Evolutionary conservation across 2,113 vertebrate genomes (phyloP).

Genomic region (Phylloscopus whistleri): DNA sequence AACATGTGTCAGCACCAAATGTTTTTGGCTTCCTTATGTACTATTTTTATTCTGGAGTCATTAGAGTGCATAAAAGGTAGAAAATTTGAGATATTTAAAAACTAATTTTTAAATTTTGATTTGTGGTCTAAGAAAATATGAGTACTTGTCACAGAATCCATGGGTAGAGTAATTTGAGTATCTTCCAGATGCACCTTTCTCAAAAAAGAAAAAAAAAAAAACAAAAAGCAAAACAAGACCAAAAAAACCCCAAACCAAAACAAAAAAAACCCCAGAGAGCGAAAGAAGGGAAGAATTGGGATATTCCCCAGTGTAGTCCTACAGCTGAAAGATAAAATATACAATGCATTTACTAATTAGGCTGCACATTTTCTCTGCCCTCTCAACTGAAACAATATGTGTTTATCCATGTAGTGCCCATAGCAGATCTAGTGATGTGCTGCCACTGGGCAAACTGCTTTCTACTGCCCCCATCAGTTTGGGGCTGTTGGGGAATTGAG

Average conservation of each 20-base stretch:
- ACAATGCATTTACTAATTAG: background rate
- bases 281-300: background rate
- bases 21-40: background rate
- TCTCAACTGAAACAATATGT: background rate
- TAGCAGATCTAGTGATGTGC: background rate
- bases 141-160: background rate
- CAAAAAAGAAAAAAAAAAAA: background rate
- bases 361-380: background rate
- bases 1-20: background rate
- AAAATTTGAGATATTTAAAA: background rate
- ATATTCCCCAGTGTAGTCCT: background rate
- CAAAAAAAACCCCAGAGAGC: background rate
- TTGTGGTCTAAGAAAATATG: background rate
- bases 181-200: background rate
- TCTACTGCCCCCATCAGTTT: background rate
- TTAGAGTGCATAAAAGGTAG: background rate
- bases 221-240: no score
- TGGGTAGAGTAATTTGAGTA: background rate
- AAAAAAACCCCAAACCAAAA: background rate
- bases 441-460: background rate
- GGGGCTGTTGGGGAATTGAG: background rate
- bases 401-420: background rate
- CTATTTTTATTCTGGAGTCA: background rate
- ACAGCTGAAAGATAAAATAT: background rate
- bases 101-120: background rate